phyloP scores from a whole-genome alignment of 2,113 vertebrate genomes.

The Gavia stellata region DNA sequence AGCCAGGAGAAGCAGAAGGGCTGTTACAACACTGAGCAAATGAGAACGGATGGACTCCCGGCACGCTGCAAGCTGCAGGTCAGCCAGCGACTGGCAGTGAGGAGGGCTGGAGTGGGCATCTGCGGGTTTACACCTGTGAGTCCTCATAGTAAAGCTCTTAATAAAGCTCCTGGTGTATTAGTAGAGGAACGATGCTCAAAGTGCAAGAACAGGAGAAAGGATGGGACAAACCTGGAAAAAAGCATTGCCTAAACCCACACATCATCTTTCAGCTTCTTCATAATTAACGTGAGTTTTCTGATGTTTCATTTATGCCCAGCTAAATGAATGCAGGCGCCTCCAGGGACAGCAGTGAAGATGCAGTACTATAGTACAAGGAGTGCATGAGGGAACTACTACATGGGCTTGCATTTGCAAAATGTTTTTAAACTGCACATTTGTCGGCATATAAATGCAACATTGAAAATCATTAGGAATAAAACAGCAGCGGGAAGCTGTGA shows the following conservation, averaged over 20 bases:
- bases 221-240: background rate
- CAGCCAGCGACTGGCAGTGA: fast-evolving
- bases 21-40: background rate
- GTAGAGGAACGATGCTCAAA: background rate
- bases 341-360: fast-evolving
- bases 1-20: background rate
- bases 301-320: background rate
- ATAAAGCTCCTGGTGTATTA: background rate
- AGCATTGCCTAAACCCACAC: background rate
- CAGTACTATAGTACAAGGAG: background rate
- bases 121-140: background rate
- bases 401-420: background rate
- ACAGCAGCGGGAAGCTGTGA: background rate
- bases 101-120: background rate
- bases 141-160: background rate
- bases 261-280: background rate
- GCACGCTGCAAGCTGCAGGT: background rate
- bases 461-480: background rate
- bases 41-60: background rate
- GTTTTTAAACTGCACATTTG: background rate
- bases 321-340: background rate
- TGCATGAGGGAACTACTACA: background rate
- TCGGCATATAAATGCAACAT: background rate
- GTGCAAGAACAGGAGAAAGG: background rate
- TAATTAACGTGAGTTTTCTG: background rate